Evolutionary conservation across 2,113 vertebrate species (phyloP), one percentile per base, ranked within the genome.

Genomic region (Corapipo altera): DNA sequence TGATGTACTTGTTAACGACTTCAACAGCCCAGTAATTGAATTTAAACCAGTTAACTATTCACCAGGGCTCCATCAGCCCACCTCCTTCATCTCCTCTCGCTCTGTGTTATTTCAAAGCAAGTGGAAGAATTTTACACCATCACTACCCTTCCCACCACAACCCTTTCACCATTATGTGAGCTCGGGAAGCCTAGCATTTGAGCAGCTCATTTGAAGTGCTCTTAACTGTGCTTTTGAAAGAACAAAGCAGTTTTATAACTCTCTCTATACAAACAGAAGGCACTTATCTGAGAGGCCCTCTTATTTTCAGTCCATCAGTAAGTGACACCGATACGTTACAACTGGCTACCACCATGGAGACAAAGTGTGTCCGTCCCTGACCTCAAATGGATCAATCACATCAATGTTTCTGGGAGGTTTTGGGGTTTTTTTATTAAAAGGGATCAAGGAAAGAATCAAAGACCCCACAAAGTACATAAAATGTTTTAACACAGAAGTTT

Each of bases 181-280:
- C 69, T 83, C 5, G 3, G 75, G 69, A 85, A 97, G 89, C 64
- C 57, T 14, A 61, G 32, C 80, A 87, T 86, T 87, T 32, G 58
- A 93, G 59, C 51, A 93, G 57, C 64, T 91, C 85, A 57, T 72
- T 64, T 95, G 65, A 94, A 97, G 75, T 91, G 94, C 85, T 94
- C 91, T 97, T 95, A 97, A 95, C 33, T 84, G 83, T n/a, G 26
- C 37, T 93, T 89, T 6, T 62, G 59, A 85, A 93, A 95, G 95
- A 97, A 97, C 84, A 97, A 97, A 96, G 91, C 59, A 85, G 70
- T 91, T 96, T 95, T 94, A 88, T 59, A 95, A 62, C 52, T 87
- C 84, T 17, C 85, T 94, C 71, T 89, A 67, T 57, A 96, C 91
- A 85, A 79, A 83, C 54, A 95, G 65, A 97, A 91, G 87, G 52